Base-by-base conservation (phyloP, 2,888 invertebrate species). In the Rhamnusium bicolor region DNA sequence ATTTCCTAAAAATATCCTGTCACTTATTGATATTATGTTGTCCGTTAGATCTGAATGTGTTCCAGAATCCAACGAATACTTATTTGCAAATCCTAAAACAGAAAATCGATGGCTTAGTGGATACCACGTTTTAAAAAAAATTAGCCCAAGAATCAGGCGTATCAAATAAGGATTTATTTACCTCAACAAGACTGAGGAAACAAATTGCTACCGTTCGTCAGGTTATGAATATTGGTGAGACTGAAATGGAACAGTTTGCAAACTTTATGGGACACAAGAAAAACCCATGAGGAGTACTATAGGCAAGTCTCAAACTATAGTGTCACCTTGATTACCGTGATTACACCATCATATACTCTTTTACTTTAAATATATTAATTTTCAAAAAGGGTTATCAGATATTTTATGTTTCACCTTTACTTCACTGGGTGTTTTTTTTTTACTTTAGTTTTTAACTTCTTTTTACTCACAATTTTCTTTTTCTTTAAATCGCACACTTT, bases 191-290 rank as follows among this genome's bases (percentile, higher is more conserved):
- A 12, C 32, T 82, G 16, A 60, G 82, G 27, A 81, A 83, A 69
- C 82, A 82, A 69, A 80, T 80, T 14, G 78, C 79, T 12, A 78
- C 73, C 4, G 73, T 79, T n/a, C 46, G 75, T 5, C 76, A 74
- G 58, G 69, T 74, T 12, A 18, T 74, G 40, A 78, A 72, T 70
- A 49, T 75, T 8, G 58, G 53, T 32, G 77, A 80, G 19, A 63
- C 14, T n/a, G 80, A 82, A 62, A 78, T 79, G 32, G 32, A 32
- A 2, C 32, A 32, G 12, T 32, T 32, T 12, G 32, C 32, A 32
- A 32, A 32, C 12, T 81, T 82, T 63, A 82, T 82, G 82, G 81
- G 80, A 2, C 81, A 83, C 82, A 27, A 77, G 12, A 76, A 78
- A 79, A 72, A 80, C 79, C 27, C 80, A 81, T 69, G 76, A 76